phyloP scores from a whole-genome alignment of 1,140 invertebrate genomes.

The Hylaeus volcanicus region DNA sequence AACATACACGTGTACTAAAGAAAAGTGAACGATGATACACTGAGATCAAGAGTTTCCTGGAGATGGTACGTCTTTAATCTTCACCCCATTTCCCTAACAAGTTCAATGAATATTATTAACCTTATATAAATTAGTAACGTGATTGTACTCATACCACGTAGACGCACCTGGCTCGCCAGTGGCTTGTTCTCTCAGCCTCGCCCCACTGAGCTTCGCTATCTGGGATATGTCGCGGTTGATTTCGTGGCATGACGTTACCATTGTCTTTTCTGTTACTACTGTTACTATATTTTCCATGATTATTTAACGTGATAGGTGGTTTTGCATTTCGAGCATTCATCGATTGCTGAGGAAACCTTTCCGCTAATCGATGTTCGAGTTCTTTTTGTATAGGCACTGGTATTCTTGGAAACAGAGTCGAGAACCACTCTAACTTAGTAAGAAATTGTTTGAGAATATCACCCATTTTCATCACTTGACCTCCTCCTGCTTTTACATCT shows the following conservation, averaged over 20 bases:
- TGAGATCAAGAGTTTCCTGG: conserved; percentile 48
- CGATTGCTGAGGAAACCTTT: conserved; percentile 81
- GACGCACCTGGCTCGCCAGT: conserved; percentile 81
- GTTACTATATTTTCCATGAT: conserved; percentile 75
- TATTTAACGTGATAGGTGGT: conserved; percentile 77
- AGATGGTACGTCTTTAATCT: conserved; percentile 61
- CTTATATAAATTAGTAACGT: conserved; percentile 70
- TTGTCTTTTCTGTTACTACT: conserved; percentile 72
- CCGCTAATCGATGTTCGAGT: conserved; percentile 87
- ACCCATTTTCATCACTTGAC: conserved; percentile 96
- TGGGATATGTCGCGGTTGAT: conserved; percentile 78
- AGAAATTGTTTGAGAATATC: conserved; percentile 96
- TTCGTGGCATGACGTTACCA: conserved; percentile 62
- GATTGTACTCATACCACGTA: conserved; percentile 79
- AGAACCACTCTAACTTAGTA: conserved; percentile 98
- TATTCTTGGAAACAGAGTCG: conserved; percentile 98
- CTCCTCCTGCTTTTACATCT: conserved; percentile 98
- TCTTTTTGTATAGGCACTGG: conserved; percentile 99
- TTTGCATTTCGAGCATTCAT: conserved; percentile 75
- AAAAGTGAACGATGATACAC: conserved; percentile 44
- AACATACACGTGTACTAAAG: conserved; percentile 43
- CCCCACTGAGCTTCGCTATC: conserved; percentile 82
- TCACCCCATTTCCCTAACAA: conserved; percentile 61
- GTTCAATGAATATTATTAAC: conserved; percentile 59
- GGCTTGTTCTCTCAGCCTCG: conserved; percentile 79